Evolutionary conservation across 2,797 vertebrate species (phyloP), one percentile per base, ranked within the genome.

Genomic region (Premnoplex brunnescens): DNA sequence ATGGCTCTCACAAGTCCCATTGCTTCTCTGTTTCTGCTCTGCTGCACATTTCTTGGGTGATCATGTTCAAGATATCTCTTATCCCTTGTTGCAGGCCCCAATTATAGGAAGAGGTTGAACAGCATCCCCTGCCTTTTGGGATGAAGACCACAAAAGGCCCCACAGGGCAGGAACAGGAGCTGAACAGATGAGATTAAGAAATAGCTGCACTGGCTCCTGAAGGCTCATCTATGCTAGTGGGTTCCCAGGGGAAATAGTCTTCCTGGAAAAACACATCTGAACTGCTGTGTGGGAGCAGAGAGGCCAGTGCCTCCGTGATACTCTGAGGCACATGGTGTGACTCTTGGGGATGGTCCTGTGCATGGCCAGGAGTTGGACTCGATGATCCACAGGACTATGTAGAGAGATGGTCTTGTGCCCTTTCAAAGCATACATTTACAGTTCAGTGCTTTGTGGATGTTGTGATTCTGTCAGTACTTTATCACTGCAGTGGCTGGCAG

Each of bases 211-310:
- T 34, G 16, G 14, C 13, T 32, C 20, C 23, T 15, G 19, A 46
- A 88, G n/a, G 21, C 27, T 84, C 2, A 0, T 60, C 48, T 62
- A 3, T 28, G 12, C 64, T 19, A 13, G 11, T 12, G 36, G 43
- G 21, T 13, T 85, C 14, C 49, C 54, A 44, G 22, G 30, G 30
- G 4, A 72, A 37, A 10, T 1, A 30, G 6, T 37, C 6, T 34
- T 20, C 8, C 14, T 58, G 23, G 34, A n/a, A 36, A 5, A 58
- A 52, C 52, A 12, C 13, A 49, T 32, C 20, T 19, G 7, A 75
- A 12, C 14, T 30, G 18, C 43, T 4, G 20, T 0, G 7, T 0
- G 4, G 14, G 43, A 12, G 1, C 0, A 1, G n/a, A 71, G 49
- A 62, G 9, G 9, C 30, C 41, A 4, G 22, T 39, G 64, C 23